phyloP scores from a whole-genome alignment of 2,113 vertebrate species.

The Dasyprocta punctata region DNA sequence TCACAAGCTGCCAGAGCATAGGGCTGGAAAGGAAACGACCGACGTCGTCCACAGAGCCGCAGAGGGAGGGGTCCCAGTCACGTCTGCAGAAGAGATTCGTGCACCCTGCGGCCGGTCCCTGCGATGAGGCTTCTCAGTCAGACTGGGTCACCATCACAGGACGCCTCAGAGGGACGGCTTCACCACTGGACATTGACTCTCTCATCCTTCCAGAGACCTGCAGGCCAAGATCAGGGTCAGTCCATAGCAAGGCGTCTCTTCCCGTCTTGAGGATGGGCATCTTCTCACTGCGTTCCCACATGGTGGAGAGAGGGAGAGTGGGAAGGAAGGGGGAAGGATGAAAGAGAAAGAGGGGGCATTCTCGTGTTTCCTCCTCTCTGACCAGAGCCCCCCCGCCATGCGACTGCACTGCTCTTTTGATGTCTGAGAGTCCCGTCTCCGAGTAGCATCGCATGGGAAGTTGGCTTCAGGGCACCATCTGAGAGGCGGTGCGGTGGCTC shows the following conservation, averaged over 20 bases:
- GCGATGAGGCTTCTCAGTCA: neutral
- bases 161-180: accelerated
- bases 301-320: neutral
- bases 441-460: accelerated
- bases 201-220: neutral
- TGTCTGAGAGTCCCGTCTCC: neutral
- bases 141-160: neutral
- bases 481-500: neutral
- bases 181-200: neutral
- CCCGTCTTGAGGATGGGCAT: accelerated
- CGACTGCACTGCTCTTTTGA: neutral
- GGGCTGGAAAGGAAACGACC: neutral
- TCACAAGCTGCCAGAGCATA: neutral
- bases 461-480: neutral
- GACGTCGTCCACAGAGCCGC: accelerated
- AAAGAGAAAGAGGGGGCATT: no score
- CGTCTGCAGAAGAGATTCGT: neutral
- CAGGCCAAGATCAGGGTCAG: neutral
- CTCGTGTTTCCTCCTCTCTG: no score
- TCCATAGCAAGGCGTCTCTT: neutral
- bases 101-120: neutral
- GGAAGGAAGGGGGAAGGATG: no score
- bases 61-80: no score
- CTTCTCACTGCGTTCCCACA: neutral
- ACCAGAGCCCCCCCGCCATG: no score